A percentile compares a stretch with the other conserved stretches of the same genome.
phyloP scores from a whole-genome alignment of 2,797 vertebrate species.

The Macropodus opercularis region DNA sequence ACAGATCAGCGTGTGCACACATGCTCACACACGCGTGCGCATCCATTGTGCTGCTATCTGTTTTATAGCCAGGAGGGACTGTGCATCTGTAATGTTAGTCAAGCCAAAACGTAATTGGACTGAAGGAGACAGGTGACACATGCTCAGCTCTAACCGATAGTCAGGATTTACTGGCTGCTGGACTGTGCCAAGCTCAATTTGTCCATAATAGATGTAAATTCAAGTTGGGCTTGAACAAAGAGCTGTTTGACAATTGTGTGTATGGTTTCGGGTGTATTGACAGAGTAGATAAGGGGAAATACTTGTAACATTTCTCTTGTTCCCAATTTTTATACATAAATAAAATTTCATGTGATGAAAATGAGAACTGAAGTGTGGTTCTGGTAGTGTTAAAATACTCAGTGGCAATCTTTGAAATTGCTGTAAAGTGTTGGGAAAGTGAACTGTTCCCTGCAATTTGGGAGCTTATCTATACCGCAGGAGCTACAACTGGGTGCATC shows the following conservation, averaged over 20 bases:
- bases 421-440: conserved; percentile 7
- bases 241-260: conserved; percentile 34
- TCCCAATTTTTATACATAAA: neutral
- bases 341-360: conserved; percentile 4
- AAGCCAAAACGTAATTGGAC: conserved; percentile 46
- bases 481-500: conserved; percentile 9
- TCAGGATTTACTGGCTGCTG: conserved; percentile 41
- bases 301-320: conserved; percentile 38
- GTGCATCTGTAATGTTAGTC: conserved; percentile 50
- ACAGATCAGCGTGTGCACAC: conserved; percentile 1
- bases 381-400: neutral
- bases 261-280: conserved; percentile 24
- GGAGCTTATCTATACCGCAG: conserved; percentile 20
- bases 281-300: conserved; percentile 18
- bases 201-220: conserved; percentile 68
- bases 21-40: conserved; percentile 8
- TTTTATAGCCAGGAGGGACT: conserved; percentile 38
- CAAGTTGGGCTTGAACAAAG: conserved; percentile 26
- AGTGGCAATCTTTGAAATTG: too few relatives aligned
- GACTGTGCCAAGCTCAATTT: conserved; percentile 44
- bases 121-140: conserved; percentile 61
- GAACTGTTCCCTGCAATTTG: conserved; percentile 11
- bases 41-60: conserved; percentile 36
- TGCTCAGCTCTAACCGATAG: conserved; percentile 54
- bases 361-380: conserved; percentile 4